Evolutionary conservation across 2,888 invertebrate genomes (phyloP), one percentile per base, ranked within the genome.

Genomic region (Acronicta alni): DNA sequence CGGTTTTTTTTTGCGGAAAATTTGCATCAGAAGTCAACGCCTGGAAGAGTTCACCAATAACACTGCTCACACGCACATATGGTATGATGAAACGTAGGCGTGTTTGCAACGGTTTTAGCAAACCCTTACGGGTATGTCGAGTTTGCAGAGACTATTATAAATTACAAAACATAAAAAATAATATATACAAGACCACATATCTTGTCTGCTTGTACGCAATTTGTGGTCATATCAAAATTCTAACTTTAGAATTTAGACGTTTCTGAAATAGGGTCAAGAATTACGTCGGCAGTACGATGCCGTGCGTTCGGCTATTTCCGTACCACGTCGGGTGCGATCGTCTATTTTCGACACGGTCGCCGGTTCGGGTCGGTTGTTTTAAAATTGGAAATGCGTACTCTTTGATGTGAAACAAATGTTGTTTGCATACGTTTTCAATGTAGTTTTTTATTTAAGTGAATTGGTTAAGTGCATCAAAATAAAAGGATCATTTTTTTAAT

Each of bases 191-290:
- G n/a, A n/a, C n/a, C n/a, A n/a, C n/a, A n/a, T n/a, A n/a, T n/a
- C 20, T n/a, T 55, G 16, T 72, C 67, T 57, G 15, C 17, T 42
- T 44, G 46, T 45, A 47, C 15, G 35, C 44, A 55, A 47, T 32
- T 61, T 51, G 59, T 79, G 77, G 71, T 62, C 57, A 71, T 74
- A 75, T 63, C 72, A 64, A 63, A 58, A 68, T 66, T 80, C 83
- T 85, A 87, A 80, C 63, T 80, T 80, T 87, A 87, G 85, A 83
- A 82, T 77, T 82, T 83, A 87, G 84, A 87, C 86, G 86, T 88
- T 88, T 90, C 84, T 88, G 91, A 85, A 93, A 91, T 92, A 92
- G 92, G 93, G 92, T 93, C 93, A 93, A 88, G 87, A 89, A 88
- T 90, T 93, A 84, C 92, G 92, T 91, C 82, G 85, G 85, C 77